Evolutionary conservation across 1,140 invertebrate species (phyloP), one percentile per base, ranked within the genome.

Genomic region (Monochamus saltuarius): DNA sequence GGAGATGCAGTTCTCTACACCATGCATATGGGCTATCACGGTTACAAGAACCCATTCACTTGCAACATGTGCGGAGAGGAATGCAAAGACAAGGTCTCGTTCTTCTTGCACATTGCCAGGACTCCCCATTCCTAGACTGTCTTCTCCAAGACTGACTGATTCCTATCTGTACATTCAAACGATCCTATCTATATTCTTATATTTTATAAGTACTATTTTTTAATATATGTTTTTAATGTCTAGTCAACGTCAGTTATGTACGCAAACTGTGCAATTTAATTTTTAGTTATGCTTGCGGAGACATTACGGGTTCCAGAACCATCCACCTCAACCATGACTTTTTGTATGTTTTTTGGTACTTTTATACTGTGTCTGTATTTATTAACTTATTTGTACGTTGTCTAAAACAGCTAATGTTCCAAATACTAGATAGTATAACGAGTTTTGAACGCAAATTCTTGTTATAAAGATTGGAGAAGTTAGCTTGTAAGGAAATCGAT

Each of bases 11-110:
- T 94, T 7, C 91, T 99, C 85, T 95, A 95, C 78, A 89, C 88
- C 0, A 91, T 97, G 71, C 97, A 99, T 78, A 97, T 97, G 91
- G 91, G 92, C 54, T 98, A 94, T 77, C 97, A 99, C 76, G 90
- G 89, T 2, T 91, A 86, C 78, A 82, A 88, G 55, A 86, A 97
- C 75, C 95, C 96, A 0, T 97, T 92, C 76, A 91, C 89, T 61
- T 99, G 97, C 78, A 96, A 96, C 79, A 91, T 92, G 81, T 98
- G 96, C 75, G 95, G 95, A 1, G 84, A 92, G 56, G 77, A 86
- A 57, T 90, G 88, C 60, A 75, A 83, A 1, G 90, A 98, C 71
- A 89, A 89, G 67, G 83, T 97, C 0, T 84, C 89, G 0, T 98
- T 99, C 75, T 97, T 94, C 75, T 80, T 97, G 0, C 97, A 99